Base-by-base conservation (phyloP, 30 jellyfish, hydroid and myxozoan species). In the Hydra vulgaris region DNA sequence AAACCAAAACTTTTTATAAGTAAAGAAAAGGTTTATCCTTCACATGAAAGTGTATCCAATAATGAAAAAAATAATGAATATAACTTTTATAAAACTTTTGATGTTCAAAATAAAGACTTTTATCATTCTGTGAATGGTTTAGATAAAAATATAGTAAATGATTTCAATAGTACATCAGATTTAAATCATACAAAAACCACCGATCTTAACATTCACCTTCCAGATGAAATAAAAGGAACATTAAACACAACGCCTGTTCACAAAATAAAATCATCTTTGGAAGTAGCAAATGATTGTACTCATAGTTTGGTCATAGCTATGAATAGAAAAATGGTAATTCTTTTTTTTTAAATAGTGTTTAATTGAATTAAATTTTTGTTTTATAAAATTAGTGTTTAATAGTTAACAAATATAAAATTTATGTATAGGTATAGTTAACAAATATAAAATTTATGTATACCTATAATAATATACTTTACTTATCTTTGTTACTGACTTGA, bases 301-400 rank as follows among this genome's bases (percentile, higher is more conserved):
- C 70, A 71, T 25, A 79, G 79, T 26, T 70, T 83, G 66, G 89
- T 90, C 26, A 78, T 85, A 25, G 95, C 84, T 5, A 82, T 90
- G 94, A 94, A 90, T 80, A 74, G 97, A 26, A 90, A 90, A 90
- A 90, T 86, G 90, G 97, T 90, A 74, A 20, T 94, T 24, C 61
- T 40, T 7, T 73, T 20, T 56, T 17, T 20, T 71, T 20, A 71
- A n/a, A 17, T 71, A n/a, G 12, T 15, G 17, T 71, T 17, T 71
- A n/a, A 25, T 12, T 8, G 23, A 71, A 19, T 19, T 15, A 71
- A 71, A 12, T 54, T 54, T 15, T 17, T n/a, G n/a, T n/a, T n/a
- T n/a, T n/a, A n/a, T n/a, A n/a, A n/a, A n/a, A n/a, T n/a, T n/a
- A n/a, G n/a, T n/a, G n/a, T n/a, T n/a, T n/a, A n/a, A n/a, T n/a